Conservation (phyloP, 2,888 invertebrate genomes). For the Yponomeuta cagnagella region DNA sequence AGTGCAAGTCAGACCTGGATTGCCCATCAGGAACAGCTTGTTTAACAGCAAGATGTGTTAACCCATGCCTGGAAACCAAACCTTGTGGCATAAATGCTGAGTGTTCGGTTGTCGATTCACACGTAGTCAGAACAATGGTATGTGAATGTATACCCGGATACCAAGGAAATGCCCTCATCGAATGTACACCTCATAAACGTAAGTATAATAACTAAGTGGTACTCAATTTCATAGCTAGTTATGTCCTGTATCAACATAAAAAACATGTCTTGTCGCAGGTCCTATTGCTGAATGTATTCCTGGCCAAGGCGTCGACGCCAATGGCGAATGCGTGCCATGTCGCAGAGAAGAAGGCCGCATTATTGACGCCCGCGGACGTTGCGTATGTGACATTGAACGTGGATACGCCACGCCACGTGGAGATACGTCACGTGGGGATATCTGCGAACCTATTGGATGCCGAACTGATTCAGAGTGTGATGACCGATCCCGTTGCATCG, state of each 20-base stretch:
- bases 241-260: neutral
- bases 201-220: conserved; percentile 46
- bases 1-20: conserved; percentile 86
- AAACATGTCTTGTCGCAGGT: conserved; percentile 28
- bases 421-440: conserved; percentile 84
- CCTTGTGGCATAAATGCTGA: conserved; percentile 89
- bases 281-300: conserved; percentile 83
- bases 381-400: conserved; percentile 86
- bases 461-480: conserved; percentile 84
- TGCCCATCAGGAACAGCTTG: conserved; percentile 91
- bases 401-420: conserved; percentile 49
- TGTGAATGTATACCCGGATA: conserved; percentile 92
- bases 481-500: conserved; percentile 85
- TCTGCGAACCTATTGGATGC: conserved; percentile 86
- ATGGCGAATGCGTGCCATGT: conserved; percentile 87
- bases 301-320: conserved; percentile 83
- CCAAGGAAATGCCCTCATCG: conserved; percentile 89
- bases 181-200: conserved; percentile 84
- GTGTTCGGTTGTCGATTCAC: conserved; percentile 86
- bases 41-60: conserved; percentile 86
- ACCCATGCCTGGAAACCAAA: conserved; percentile 86
- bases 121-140: conserved; percentile 90
- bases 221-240: conserved; percentile 2
- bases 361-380: conserved; percentile 85
- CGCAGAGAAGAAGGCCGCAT: conserved; percentile 81